A percentile compares a stretch with the other conserved stretches of the same genome.
These are phyloP conservation scores for Drosophila sulfurigaster DNA, from an alignment of 1,140 invertebrate species.

Conservation along the genomic window DNA sequence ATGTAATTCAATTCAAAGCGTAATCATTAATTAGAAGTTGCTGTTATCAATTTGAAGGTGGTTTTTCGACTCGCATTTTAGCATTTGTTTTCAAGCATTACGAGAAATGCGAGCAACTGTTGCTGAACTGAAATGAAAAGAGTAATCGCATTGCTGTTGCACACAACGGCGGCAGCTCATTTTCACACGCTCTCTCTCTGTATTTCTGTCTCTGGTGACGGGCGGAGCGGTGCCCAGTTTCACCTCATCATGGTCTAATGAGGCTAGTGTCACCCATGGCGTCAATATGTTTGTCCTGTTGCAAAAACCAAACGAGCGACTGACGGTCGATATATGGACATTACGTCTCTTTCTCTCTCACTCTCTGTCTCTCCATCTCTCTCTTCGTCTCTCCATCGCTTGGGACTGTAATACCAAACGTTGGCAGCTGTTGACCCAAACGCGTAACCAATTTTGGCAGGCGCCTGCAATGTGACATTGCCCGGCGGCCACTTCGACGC, in stretches of 20 bases:
- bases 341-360: neutral
- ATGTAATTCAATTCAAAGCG: neutral
- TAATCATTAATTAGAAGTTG: neutral
- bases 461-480: slow-evolving; percentile 60
- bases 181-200: slow-evolving; percentile 55
- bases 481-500: slow-evolving; percentile 33
- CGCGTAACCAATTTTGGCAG: slow-evolving; percentile 75
- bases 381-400: neutral
- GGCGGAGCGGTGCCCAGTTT: neutral
- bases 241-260: slow-evolving; percentile 30
- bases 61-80: too few species aligned
- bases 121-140: slow-evolving; percentile 26
- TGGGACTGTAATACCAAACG: slow-evolving; percentile 27
- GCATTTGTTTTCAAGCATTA: neutral
- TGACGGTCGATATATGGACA: slow-evolving; percentile 11
- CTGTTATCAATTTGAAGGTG: neutral
- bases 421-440: slow-evolving; percentile 77
- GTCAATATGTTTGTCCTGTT: slow-evolving; percentile 59
- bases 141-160: slow-evolving; percentile 37
- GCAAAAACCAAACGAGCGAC: slow-evolving; percentile 34
- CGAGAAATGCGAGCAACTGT: neutral
- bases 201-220: neutral
- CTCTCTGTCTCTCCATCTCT: neutral
- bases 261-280: slow-evolving; percentile 25
- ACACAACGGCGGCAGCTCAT: slow-evolving; percentile 48